These are phyloP conservation scores for Chlorocebus sabaeus DNA, from an alignment of 2,113 vertebrate genomes.

Conservation along the genomic window DNA sequence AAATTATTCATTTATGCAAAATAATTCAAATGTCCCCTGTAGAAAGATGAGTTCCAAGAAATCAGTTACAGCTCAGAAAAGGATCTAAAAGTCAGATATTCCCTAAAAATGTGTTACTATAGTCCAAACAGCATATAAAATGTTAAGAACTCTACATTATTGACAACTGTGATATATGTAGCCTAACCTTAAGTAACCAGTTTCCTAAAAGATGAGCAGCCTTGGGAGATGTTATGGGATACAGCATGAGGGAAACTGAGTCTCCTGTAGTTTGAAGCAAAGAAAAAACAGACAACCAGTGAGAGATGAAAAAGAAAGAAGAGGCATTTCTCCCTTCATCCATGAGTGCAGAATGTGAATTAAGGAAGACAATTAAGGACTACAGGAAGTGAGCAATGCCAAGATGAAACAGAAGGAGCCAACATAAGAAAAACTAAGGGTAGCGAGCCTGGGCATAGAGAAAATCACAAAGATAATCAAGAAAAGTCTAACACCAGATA, in stretches of 20 bases:
- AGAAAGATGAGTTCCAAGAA: constrained; percentile 57
- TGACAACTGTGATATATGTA: background rate
- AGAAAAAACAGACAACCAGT: background rate
- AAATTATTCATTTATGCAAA: constrained; percentile 68
- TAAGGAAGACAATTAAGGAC: background rate
- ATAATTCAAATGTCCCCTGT: constrained; percentile 50
- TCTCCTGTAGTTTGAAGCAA: background rate
- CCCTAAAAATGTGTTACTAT: constrained; percentile 26
- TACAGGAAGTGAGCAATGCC: background rate
- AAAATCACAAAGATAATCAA: background rate
- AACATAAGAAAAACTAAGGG: background rate
- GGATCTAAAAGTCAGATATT: constrained; percentile 19
- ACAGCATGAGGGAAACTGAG: background rate
- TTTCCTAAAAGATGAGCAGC: background rate
- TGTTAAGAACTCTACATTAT: background rate
- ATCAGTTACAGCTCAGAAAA: constrained; percentile 14
- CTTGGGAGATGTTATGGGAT: background rate
- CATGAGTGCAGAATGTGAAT: background rate
- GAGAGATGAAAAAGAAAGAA: background rate
- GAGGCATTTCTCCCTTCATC: background rate
- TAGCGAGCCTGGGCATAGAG: background rate
- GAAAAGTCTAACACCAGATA: background rate
- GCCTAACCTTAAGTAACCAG: background rate
- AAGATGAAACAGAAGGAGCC: background rate
- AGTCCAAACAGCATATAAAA: background rate